These are phyloP conservation scores for Calyptomena viridis DNA, from an alignment of 2,113 vertebrate species.

Conservation along the genomic window DNA sequence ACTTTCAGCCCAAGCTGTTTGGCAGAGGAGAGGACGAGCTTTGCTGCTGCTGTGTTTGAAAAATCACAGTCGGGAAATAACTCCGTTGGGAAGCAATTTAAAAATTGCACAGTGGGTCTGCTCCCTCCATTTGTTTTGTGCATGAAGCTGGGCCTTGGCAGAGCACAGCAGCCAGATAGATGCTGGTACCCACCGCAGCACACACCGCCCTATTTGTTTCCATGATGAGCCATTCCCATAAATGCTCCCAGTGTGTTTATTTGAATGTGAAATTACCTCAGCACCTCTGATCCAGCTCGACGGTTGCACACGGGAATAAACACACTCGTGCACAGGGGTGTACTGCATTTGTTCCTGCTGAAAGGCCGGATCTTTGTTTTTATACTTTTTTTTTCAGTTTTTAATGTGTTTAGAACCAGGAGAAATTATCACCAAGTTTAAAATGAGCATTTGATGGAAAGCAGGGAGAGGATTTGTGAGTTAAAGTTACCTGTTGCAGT, in stretches of 20 bases:
- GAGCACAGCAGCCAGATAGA: background rate
- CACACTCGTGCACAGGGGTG: background rate
- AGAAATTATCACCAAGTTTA: background rate
- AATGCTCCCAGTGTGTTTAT: background rate
- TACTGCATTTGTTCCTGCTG: background rate
- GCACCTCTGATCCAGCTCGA: background rate
- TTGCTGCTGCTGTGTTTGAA: background rate
- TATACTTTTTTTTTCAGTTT: background rate
- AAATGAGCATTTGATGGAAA: background rate
- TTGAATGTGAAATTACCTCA: slow-evolving; percentile 39
- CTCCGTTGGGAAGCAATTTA: background rate
- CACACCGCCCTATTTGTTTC: background rate
- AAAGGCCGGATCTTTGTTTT: background rate
- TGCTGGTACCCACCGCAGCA: background rate
- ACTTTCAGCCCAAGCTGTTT: background rate
- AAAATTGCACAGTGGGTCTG: background rate
- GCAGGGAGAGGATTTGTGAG: background rate
- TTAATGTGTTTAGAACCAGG: background rate
- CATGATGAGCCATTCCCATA: background rate
- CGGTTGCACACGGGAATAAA: background rate
- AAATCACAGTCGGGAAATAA: slow-evolving; percentile 1
- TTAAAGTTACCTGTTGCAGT: background rate
- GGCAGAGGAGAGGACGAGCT: background rate
- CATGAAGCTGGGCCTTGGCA: background rate
- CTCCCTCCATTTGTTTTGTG: background rate